phyloP scores from a whole-genome alignment of 2,888 invertebrate species.

The Seira musarum region DNA sequence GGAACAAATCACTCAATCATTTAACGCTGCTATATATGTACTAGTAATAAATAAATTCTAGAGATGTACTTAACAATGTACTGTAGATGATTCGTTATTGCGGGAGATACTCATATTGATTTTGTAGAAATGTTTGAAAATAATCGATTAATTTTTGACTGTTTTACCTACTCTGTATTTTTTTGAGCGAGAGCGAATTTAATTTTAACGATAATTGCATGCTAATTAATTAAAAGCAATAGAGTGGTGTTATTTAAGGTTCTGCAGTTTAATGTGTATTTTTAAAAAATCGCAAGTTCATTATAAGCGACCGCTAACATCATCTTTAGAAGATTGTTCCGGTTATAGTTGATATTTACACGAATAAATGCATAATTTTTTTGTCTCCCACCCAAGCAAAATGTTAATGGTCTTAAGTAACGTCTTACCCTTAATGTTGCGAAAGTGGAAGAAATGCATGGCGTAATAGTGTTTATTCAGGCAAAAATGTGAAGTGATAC shows the following conservation, averaged over 20 bases:
- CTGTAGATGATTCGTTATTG: neutral
- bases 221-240: no score
- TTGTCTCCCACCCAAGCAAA: neutral
- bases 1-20: neutral
- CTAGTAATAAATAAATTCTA: neutral
- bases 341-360: neutral
- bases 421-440: no score
- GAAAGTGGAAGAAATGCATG: no score
- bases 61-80: neutral
- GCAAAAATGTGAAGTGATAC: conserved; percentile 10
- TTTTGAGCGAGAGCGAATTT: neutral
- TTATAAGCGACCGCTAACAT: no score
- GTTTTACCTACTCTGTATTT: neutral
- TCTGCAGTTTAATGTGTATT: no score
- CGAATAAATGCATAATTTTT: neutral
- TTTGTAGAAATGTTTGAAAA: neutral
- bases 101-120: neutral
- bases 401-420: no score
- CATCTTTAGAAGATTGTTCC: neutral
- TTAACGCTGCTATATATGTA: conserved; percentile 1
- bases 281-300: no score
- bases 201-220: neutral
- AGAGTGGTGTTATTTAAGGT: no score
- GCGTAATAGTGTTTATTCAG: neutral
- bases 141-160: neutral